Conservation (phyloP, 2,113 vertebrate species). For the Sula dactylatra region DNA sequence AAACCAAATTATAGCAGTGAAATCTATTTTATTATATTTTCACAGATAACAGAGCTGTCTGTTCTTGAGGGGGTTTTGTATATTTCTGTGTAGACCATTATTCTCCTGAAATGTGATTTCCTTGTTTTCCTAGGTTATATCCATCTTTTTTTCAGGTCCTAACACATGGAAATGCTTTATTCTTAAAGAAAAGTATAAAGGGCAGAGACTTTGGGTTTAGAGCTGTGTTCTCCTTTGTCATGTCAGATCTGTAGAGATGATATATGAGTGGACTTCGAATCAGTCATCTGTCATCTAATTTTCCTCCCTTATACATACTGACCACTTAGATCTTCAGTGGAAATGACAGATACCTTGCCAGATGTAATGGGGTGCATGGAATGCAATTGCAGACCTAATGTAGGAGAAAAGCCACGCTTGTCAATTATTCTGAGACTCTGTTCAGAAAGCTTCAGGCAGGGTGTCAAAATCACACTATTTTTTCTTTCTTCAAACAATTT, state of each 20-base stretch:
- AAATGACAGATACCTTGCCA: conserved; percentile 52
- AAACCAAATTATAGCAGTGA: neutral
- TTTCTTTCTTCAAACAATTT: conserved; percentile 48
- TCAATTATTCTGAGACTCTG: conserved; percentile 61
- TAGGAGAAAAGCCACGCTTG: conserved; percentile 56
- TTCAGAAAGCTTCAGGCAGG: conserved; percentile 31
- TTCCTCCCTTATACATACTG: neutral
- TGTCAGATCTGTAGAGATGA: neutral
- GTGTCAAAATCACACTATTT: neutral
- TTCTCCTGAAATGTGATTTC: neutral
- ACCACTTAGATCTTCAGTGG: conserved; percentile 14
- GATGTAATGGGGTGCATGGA: conserved; percentile 55
- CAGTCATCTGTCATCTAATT: neutral
- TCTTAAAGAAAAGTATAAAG: neutral
- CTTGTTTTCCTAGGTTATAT: neutral
- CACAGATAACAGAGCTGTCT: neutral
- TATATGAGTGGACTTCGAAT: neutral
- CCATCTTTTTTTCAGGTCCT: neutral
- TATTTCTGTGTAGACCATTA: neutral
- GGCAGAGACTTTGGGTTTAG: neutral
- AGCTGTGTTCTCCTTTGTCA: neutral
- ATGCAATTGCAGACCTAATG: conserved; percentile 70
- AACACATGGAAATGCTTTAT: neutral
- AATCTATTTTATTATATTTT: neutral
- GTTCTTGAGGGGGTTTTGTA: neutral